Conservation (phyloP, 2,797 vertebrate species). For the Benthosema pterotum region DNA sequence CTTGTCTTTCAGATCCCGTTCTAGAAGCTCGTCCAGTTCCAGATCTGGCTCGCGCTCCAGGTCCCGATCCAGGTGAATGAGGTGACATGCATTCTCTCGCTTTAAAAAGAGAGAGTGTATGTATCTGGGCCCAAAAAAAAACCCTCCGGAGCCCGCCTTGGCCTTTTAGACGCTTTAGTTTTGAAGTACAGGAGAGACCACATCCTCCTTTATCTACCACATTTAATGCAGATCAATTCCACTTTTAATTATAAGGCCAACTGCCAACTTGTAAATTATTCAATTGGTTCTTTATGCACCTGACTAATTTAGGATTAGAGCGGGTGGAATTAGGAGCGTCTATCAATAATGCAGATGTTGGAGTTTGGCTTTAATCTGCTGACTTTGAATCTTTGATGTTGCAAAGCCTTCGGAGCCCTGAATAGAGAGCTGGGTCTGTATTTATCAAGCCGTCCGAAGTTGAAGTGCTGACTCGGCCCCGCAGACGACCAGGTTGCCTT, state of each 20-base stretch:
- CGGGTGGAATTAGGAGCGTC: neutral
- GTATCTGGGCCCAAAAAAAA: slow-evolving; percentile 76
- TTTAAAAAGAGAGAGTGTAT: slow-evolving; percentile 82
- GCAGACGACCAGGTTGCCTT: neutral
- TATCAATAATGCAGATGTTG: neutral
- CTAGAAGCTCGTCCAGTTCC: slow-evolving; percentile 97
- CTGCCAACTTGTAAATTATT: neutral
- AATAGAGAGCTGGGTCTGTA: slow-evolving; percentile 45
- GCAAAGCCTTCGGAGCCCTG: slow-evolving; percentile 22
- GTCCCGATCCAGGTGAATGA: slow-evolving; percentile 99
- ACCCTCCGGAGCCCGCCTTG: slow-evolving; percentile 52
- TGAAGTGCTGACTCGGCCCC: slow-evolving; percentile 4
- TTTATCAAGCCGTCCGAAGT: slow-evolving; percentile 51
- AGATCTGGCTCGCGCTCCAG: slow-evolving; percentile 95
- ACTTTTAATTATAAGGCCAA: neutral
- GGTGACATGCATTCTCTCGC: slow-evolving; percentile 91
- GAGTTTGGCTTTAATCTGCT: neutral
- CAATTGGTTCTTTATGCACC: neutral
- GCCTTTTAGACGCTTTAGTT: too few species aligned
- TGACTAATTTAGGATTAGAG: neutral
- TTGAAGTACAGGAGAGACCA: slow-evolving; percentile 16
- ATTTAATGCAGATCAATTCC: slow-evolving; percentile 3
- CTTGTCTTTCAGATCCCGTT: slow-evolving; percentile 95
- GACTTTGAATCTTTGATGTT: slow-evolving; percentile 8
- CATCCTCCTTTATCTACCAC: neutral